Evolutionary conservation across 1,140 invertebrate species (phyloP).

Genomic region (Forficula auricularia): DNA sequence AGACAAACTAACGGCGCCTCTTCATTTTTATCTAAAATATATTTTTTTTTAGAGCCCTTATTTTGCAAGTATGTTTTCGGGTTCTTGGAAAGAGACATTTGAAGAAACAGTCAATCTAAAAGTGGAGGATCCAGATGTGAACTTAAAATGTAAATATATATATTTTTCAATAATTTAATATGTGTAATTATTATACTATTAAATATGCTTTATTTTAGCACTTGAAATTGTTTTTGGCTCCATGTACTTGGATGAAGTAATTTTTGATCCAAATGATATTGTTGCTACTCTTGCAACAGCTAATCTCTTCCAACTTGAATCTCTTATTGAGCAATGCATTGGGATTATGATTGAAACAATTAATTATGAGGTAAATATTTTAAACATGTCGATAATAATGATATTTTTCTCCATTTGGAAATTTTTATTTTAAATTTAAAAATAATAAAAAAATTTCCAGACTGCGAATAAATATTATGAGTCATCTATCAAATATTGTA

Average conservation of each 20-base stretch:
- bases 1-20: too few relatives aligned
- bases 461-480: constrained; percentile 52
- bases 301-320: constrained; percentile 59
- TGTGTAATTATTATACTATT: constrained; percentile 4
- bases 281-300: constrained; percentile 55
- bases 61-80: constrained; percentile 70
- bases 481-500: constrained; percentile 46
- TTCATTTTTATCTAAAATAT: too few relatives aligned
- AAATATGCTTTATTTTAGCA: constrained; percentile 30
- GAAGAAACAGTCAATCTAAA: constrained; percentile 48
- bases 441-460: constrained; percentile 21
- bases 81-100: constrained; percentile 56
- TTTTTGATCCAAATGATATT: constrained; percentile 48
- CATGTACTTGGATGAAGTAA: constrained; percentile 60
- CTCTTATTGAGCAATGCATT: constrained; percentile 53
- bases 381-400: not conserved
- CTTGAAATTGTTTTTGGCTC: constrained; percentile 56
- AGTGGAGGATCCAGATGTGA: constrained; percentile 58
- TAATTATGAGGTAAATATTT: constrained; percentile 31
- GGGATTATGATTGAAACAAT: constrained; percentile 61
- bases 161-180: not conserved
- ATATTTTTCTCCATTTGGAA: constrained; percentile 3
- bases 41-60: constrained; percentile 47
- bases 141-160: constrained; percentile 37
- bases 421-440: constrained; percentile 5